Conservation (phyloP, 2,113 vertebrate genomes). For the Anthoscopus minutus region DNA sequence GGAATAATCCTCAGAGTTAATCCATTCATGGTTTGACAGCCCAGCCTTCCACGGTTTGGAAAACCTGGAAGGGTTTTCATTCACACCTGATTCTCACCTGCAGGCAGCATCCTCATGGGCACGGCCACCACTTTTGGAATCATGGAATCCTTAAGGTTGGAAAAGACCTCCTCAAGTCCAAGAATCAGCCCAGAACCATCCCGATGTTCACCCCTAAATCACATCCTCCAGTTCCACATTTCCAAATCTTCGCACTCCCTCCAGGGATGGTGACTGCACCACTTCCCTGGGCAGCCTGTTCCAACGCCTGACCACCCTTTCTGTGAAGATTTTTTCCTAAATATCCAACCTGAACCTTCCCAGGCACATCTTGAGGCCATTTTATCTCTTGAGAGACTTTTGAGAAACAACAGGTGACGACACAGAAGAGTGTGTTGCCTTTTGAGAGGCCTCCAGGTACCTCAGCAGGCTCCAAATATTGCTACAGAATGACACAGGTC, state of each 20-base stretch:
- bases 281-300: neutral
- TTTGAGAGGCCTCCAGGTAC: neutral
- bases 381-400: neutral
- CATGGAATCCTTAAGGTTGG: neutral
- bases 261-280: no score
- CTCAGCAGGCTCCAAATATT: neutral
- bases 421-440: neutral
- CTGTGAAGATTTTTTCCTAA: neutral
- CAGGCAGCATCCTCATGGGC: neutral
- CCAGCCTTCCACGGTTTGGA: neutral
- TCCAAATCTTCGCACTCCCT: rapidly evolving
- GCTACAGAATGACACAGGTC: neutral
- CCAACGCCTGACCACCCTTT: neutral
- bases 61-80: neutral
- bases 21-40: neutral
- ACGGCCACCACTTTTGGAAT: neutral
- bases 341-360: neutral
- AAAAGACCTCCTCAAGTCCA: neutral
- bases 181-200: neutral
- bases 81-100: neutral
- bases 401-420: neutral
- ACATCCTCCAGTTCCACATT: rapidly evolving
- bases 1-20: neutral
- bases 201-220: neutral
- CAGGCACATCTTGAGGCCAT: neutral